Base-by-base conservation (phyloP, 2,888 invertebrate species). In the Linhomoeus sp. region DNA sequence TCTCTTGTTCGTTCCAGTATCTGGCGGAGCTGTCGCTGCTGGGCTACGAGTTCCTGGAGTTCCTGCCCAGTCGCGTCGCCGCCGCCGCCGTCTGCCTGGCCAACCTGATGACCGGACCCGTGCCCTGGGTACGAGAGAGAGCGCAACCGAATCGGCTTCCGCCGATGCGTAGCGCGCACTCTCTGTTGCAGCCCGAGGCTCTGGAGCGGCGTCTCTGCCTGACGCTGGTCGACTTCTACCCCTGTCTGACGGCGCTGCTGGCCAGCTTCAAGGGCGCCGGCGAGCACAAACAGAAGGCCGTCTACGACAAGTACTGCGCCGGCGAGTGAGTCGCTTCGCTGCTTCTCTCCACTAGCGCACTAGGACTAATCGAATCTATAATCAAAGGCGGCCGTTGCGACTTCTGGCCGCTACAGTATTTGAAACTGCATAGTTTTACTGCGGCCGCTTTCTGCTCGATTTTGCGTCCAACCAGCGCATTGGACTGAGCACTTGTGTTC, bases 81-180 rank as follows among this genome's bases (percentile, higher is more conserved):
- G 66, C 68, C 15, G 59, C 68, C 3, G 58, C 65, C 7, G 50
- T 66, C 25, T 66, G 63, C 52, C 54, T 69, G 33, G 66, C 68
- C n/a, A 59, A 64, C 52, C 56, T 61, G 48, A 60, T 65, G n/a
- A 49, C 64, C 9, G 60, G 58, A 7, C 47, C 53, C 36, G 57
- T 58, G 44, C 55, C 62, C 26, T 66, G 66, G 66, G 64, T 66
- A 23, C 5, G 39, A n/a, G n/a, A n/a, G n/a, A n/a, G n/a, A n/a
- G n/a, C n/a, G n/a, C n/a, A n/a, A n/a, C n/a, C n/a, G n/a, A n/a
- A n/a, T n/a, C n/a, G n/a, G n/a, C n/a, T n/a, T n/a, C n/a, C n/a
- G n/a, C n/a, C n/a, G n/a, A n/a, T n/a, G n/a, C n/a, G n/a, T n/a
- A n/a, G 29, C 29, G 29, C 29, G 29, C 29, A 12, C 7, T 12